Conservation (phyloP, 2,113 vertebrate genomes). For the Bubo blakistoni region DNA sequence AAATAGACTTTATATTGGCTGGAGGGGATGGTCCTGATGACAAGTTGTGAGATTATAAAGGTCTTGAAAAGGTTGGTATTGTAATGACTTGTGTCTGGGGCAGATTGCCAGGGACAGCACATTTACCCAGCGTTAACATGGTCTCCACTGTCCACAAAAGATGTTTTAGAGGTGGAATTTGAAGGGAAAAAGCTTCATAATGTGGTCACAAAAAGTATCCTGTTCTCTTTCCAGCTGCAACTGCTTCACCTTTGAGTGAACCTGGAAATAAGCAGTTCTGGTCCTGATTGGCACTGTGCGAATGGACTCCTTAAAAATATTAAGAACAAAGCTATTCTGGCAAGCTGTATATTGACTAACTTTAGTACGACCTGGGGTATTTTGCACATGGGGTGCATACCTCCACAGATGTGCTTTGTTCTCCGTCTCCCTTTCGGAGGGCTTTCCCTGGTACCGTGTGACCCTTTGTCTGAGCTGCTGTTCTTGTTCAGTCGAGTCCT, state of each 20-base stretch:
- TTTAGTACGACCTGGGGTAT: neutral
- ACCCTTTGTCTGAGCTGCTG: neutral
- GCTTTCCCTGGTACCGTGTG: neutral
- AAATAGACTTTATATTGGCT: neutral
- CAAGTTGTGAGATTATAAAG: constrained; percentile 60
- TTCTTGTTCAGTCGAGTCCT: neutral
- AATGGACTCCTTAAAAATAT: neutral
- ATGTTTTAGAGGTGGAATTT: constrained; percentile 4
- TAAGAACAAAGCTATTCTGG: neutral
- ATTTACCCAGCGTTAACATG: neutral
- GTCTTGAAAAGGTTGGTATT: constrained; percentile 69
- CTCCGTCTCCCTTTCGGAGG: neutral
- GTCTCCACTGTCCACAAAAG: constrained; percentile 17
- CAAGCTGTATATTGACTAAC: neutral
- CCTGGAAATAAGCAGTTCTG: constrained; percentile 1
- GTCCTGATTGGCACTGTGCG: neutral
- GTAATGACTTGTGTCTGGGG: constrained; percentile 46
- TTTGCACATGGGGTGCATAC: neutral
- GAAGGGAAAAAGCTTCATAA: constrained; percentile 26
- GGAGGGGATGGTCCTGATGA: constrained; percentile 45
- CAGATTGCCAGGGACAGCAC: constrained; percentile 43
- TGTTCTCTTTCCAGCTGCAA: constrained; percentile 41
- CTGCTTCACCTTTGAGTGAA: constrained; percentile 4
- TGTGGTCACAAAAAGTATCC: constrained; percentile 19
- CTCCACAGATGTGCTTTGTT: neutral